Evolutionary conservation across 1,140 invertebrate genomes (phyloP).

Genomic region (Centruroides vittatus): DNA sequence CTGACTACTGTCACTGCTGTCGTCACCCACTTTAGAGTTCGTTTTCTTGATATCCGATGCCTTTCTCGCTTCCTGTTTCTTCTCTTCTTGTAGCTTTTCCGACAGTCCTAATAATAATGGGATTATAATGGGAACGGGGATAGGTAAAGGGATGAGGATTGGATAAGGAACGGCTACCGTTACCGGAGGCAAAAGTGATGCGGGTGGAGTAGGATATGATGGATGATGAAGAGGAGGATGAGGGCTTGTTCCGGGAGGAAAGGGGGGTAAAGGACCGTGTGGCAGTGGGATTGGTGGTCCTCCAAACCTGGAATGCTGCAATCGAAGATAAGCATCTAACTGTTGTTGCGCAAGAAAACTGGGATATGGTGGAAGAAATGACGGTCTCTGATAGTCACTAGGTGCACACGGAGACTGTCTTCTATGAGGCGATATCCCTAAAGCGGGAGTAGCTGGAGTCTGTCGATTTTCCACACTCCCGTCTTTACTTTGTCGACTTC

Average conservation of each 20-base stretch:
- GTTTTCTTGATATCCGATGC: background rate
- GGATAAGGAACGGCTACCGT: constrained; percentile 16
- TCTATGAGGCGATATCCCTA: background rate
- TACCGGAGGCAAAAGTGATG: constrained; percentile 2
- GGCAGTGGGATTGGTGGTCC: background rate
- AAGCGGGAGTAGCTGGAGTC: background rate
- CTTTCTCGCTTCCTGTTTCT: background rate
- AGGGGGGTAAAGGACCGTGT: constrained; percentile 1
- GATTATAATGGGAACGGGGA: constrained; percentile 13
- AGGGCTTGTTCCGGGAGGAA: background rate
- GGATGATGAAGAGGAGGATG: background rate
- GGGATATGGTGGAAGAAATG: background rate
- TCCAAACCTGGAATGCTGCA: constrained; percentile 6
- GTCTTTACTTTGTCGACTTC: background rate
- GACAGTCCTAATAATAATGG: constrained; percentile 7
- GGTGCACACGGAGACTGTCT: background rate
- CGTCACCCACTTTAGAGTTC: background rate
- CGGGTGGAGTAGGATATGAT: background rate
- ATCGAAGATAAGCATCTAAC: constrained; percentile 7
- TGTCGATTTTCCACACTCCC: background rate
- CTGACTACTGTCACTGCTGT: background rate
- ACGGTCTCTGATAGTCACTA: background rate
- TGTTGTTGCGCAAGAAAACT: constrained; percentile 6
- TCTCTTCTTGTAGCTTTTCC: background rate
- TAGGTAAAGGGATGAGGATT: constrained; percentile 12